These are phyloP conservation scores for Pelecanus crispus DNA, from an alignment of 2,113 vertebrate genomes.

Conservation along the genomic window DNA sequence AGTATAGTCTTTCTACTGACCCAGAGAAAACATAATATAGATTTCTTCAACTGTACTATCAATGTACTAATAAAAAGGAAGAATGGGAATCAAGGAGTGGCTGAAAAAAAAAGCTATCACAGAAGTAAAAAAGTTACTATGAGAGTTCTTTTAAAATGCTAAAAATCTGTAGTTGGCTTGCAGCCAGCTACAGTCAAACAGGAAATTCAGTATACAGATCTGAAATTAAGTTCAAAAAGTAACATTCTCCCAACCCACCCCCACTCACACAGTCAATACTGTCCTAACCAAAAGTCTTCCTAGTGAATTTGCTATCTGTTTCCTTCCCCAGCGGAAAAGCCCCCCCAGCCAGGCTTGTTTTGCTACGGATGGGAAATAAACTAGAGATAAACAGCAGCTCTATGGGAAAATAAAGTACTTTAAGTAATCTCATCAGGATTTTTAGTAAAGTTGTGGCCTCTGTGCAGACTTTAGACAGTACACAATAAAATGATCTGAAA, in stretches of 20 bases:
- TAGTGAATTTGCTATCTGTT: constrained; percentile 57
- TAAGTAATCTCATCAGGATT: constrained; percentile 16
- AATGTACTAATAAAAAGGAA: not conserved
- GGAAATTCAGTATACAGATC: constrained; percentile 41
- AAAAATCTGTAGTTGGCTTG: not conserved
- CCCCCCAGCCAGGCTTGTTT: constrained; percentile 20
- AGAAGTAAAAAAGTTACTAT: not conserved
- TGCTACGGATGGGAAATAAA: constrained; percentile 52
- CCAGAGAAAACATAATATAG: not conserved
- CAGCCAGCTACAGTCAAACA: constrained; percentile 32
- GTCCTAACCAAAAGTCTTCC: constrained; percentile 39
- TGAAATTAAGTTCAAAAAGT: constrained; percentile 46
- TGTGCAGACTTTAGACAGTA: constrained; percentile 5
- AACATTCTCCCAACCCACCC: constrained; percentile 12
- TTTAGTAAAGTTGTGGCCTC: not conserved
- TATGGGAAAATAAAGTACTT: constrained; percentile 27
- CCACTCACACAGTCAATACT: not conserved
- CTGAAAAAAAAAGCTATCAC: not conserved
- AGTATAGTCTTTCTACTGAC: not conserved
- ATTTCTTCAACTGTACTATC: not conserved
- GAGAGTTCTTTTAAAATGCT: not conserved
- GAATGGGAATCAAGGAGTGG: not conserved
- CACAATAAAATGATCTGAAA: not conserved
- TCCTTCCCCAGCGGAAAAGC: constrained; percentile 55
- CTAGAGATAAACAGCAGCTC: constrained; percentile 57